These are phyloP conservation scores for Unio pictorum DNA, from an alignment of 2,888 invertebrate genomes.

Conservation along the genomic window DNA sequence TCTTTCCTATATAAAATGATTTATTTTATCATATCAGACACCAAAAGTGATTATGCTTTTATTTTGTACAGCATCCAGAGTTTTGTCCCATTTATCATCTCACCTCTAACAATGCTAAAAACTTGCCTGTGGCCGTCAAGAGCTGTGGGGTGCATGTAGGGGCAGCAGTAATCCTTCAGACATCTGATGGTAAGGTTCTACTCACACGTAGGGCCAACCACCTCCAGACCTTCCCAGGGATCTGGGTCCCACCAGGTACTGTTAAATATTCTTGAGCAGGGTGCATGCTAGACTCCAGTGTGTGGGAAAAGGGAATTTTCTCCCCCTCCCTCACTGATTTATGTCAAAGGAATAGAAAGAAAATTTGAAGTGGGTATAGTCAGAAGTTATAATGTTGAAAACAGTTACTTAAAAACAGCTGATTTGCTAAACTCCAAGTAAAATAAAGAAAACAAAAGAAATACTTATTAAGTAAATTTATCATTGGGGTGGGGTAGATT, in stretches of 20 bases:
- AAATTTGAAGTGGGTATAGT: background rate
- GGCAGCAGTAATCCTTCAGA: constrained; percentile 70
- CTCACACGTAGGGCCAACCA: constrained; percentile 70
- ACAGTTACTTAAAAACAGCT: too few species aligned
- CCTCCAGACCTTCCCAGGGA: constrained; percentile 72
- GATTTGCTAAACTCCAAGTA: too few species aligned
- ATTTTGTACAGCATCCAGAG: constrained; percentile 56
- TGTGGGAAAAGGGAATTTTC: background rate
- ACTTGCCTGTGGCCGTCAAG: constrained; percentile 43
- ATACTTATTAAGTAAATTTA: too few species aligned
- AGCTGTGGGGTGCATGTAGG: constrained; percentile 67
- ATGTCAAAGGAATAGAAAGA: background rate
- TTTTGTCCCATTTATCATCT: constrained; percentile 65
- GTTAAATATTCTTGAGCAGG: background rate
- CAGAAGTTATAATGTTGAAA: too few species aligned
- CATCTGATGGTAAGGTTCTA: constrained; percentile 69
- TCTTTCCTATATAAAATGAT: background rate
- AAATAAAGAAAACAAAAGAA: too few species aligned
- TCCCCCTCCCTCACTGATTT: background rate
- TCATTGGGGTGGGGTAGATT: too few species aligned
- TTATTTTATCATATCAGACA: background rate
- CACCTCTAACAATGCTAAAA: constrained; percentile 10
- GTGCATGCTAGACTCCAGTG: background rate
- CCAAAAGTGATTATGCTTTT: background rate
- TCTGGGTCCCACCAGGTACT: constrained; percentile 73